Evolutionary conservation across 2,797 vertebrate genomes (phyloP).

Genomic region (Periophthalmus magnuspinnatus): DNA sequence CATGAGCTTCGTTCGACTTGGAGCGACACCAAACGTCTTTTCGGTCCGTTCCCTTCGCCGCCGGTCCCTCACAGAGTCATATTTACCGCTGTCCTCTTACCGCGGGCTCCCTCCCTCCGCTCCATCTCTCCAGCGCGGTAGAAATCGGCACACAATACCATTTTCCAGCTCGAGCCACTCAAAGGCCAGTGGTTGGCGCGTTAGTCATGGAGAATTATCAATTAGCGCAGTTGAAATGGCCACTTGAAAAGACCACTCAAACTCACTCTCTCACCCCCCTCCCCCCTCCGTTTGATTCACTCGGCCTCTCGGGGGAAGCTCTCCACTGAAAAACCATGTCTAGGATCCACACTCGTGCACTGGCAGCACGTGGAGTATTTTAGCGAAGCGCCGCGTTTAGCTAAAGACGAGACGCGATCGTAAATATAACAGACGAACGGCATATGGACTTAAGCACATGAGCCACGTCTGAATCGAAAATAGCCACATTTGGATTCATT

Average conservation of each 20-base stretch:
- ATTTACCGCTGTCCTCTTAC: conserved; percentile 43
- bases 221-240: conserved; percentile 76
- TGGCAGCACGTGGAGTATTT: conserved; percentile 28
- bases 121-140: conserved; percentile 46
- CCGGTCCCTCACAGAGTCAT: conserved; percentile 36
- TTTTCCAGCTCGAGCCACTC: conserved; percentile 59
- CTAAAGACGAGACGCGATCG: conserved; percentile 32
- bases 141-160: conserved; percentile 64
- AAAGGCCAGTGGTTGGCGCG: conserved; percentile 64
- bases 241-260: conserved; percentile 73
- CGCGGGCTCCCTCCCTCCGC: conserved; percentile 30
- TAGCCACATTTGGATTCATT: no score
- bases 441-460: no score
- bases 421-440: conserved; percentile 14
- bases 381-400: conserved; percentile 23
- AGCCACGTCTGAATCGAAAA: no score
- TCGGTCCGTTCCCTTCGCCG: conserved; percentile 13
- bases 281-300: conserved; percentile 17
- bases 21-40: no score
- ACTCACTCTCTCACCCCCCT: conserved; percentile 29
- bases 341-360: conserved; percentile 43
- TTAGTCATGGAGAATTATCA: conserved; percentile 75
- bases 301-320: conserved; percentile 22
- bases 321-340: conserved; percentile 38
- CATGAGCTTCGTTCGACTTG: no score